Evolutionary conservation across 2,888 invertebrate species (phyloP), one percentile per base, ranked within the genome.

Genomic region (Drosophila macrospina): DNA sequence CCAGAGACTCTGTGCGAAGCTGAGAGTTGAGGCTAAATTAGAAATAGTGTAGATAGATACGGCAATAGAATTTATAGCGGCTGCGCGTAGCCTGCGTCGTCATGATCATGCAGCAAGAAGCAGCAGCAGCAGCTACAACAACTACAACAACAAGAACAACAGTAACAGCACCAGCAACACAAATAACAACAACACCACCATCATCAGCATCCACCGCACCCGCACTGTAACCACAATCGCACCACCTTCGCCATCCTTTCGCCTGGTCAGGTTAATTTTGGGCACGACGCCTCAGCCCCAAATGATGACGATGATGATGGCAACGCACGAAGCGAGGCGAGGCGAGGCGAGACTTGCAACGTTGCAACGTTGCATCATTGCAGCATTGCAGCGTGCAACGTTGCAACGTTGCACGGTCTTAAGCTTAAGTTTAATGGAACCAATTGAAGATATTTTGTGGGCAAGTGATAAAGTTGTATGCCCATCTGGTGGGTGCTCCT

Each of bases 401-500:
- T 28, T 39, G n/a, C 45, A 37, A 36, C 55, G 20, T 30, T n/a
- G 32, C 32, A 41, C 64, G 74, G 68, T 61, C 78, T 69, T 51
- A 24, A 61, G 79, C 84, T 85, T 81, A 83, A 80, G 86, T 89
- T 89, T 89, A 89, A 89, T 89, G 87, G 87, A 82, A 88, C 89
- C 89, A 90, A 88, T 90, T 89, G 89, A 75, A 88, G 87, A 86
- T 90, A 88, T 89, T 89, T 89, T 88, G 78, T 83, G 86, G 81
- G 66, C 87, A 82, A 82, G 86, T 89, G 90, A 89, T 89, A 90
- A 90, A 89, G 89, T 90, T 89, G 90, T 88, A 88, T 73, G 80
- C 76, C 73, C 83, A 80, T 86, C 74, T 72, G 80, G 73, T 78
- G 66, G 78, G 68, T 76, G 71, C 78, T 64, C 41, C 47, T 63